Conservation (phyloP, 2,113 vertebrate genomes). For the Leptobrachium leishanense region DNA sequence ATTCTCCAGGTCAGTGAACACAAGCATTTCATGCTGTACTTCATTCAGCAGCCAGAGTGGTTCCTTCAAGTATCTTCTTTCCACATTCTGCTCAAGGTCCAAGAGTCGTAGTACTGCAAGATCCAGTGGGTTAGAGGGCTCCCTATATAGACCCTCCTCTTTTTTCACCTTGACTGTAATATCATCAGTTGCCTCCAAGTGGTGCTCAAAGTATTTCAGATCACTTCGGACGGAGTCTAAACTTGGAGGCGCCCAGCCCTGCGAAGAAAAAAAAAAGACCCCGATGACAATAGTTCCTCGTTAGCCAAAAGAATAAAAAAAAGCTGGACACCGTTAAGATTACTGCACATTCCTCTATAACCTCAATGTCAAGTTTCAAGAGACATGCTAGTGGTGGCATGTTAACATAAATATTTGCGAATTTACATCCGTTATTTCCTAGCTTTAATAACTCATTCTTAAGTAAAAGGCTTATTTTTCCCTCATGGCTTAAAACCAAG, state of each 20-base stretch:
- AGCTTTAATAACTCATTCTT: no score
- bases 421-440: no score
- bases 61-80: slow-evolving; percentile 90
- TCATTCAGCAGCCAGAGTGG: slow-evolving; percentile 88
- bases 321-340: no score
- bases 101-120: slow-evolving; percentile 81
- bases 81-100: slow-evolving; percentile 87
- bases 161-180: slow-evolving; percentile 80
- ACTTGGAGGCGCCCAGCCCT: slow-evolving; percentile 85
- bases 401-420: no score
- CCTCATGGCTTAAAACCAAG: no score
- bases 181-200: slow-evolving; percentile 79
- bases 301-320: no score
- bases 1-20: slow-evolving; percentile 60
- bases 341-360: no score
- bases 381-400: no score
- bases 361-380: no score
- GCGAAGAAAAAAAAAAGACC: background rate
- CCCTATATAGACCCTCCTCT: slow-evolving; percentile 78
- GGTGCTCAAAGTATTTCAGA: slow-evolving; percentile 87
- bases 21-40: slow-evolving; percentile 79
- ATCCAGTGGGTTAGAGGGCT: slow-evolving; percentile 84
- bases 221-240: slow-evolving; percentile 84
- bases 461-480: no score
- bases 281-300: no score